phyloP scores from a whole-genome alignment of 2,888 invertebrate genomes.

The Amiota communis region DNA sequence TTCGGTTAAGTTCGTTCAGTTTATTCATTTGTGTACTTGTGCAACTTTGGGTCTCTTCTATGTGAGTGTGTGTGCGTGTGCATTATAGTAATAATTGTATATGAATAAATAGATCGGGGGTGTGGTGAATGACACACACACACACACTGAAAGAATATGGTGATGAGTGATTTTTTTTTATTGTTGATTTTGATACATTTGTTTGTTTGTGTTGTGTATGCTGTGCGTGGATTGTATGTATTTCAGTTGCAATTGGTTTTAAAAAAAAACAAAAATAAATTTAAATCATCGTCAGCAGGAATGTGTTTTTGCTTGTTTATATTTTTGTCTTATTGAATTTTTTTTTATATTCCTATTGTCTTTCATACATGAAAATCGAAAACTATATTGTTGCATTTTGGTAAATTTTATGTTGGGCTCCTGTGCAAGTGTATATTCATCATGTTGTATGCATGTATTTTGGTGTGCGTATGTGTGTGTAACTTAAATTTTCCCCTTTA shows the following conservation, averaged over 20 bases:
- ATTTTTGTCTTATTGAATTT: too few relatives aligned
- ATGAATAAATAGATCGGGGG: conserved; percentile 25
- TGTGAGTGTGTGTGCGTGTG: conserved; percentile 29
- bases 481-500: neutral
- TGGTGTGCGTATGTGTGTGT: neutral
- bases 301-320: too few relatives aligned
- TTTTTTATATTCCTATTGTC: too few relatives aligned
- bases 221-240: neutral
- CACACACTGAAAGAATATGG: conserved; percentile 4
- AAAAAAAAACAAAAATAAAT: neutral
- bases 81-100: neutral
- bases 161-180: conserved; percentile 22
- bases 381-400: too few relatives aligned
- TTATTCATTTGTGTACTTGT: conserved; percentile 4
- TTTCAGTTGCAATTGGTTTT: neutral
- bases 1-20: neutral
- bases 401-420: neutral
- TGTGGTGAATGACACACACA: conserved; percentile 47
- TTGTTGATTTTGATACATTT: neutral
- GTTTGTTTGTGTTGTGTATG: too few relatives aligned
- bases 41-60: too few relatives aligned
- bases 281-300: too few relatives aligned
- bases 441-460: neutral
- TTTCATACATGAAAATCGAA: too few relatives aligned
- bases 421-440: neutral